Base-by-base conservation (phyloP, 2,113 vertebrate species). In the Nothobranchius furzeri region DNA sequence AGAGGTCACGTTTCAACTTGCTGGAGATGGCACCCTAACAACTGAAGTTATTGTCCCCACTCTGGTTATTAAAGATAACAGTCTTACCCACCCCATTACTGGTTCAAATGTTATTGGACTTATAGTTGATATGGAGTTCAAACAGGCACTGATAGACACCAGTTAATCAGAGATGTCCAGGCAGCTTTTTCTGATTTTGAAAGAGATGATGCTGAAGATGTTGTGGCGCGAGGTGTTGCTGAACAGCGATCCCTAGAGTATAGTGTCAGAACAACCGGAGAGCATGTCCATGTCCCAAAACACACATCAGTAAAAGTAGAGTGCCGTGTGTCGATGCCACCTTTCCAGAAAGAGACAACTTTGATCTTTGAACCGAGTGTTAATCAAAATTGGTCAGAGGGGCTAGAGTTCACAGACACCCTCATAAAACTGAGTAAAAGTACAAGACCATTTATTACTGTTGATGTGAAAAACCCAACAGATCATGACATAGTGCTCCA, bases 111-210 rank as follows among this genome's bases (percentile, higher is more conserved):
- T 55, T 36, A 55, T 55, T 55, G 53, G 30, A 8, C 53, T 55
- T 14, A 54, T 36, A 13, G 30, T 40, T 4, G 30, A 40, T 42
- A 40, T 3, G 13, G 55, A 42, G 15, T 15, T 40, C 4, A 3
- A 60, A 30, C 42, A 40, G 36, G 10, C 36, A 40, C 36, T 10
- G 14, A 17, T 14, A 57, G 9, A 40, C 14, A 57, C 15, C 55
- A 40, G 17, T 24, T 45, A 24, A 45, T 45, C 17, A 43, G 8
- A 45, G 4, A 4, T 58, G 55, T 58, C 10, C 36, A 58, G 36
- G 37, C 55, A 58, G 40, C 57, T 20, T 62, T 62, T 35, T 20
- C 35, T 13, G 46, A 48, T 12, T 58, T 58, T 58, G 55, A 58
- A 20, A 58, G 17, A n/a, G n/a, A 58, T 9, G 55, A 58, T 15